These are phyloP conservation scores for Hypena proboscidalis DNA, from an alignment of 2,888 invertebrate genomes.

Conservation along the genomic window DNA sequence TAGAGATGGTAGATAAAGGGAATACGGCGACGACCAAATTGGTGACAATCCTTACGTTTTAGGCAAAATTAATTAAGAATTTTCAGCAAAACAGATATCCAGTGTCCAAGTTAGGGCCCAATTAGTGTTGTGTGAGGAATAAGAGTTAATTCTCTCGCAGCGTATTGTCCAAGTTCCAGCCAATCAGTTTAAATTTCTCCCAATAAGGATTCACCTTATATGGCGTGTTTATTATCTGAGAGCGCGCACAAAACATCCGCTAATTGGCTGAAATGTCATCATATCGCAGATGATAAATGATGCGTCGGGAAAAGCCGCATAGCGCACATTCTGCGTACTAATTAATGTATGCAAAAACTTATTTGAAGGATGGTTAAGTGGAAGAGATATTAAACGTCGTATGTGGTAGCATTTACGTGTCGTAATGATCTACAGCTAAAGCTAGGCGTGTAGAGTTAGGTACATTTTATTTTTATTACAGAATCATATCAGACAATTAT, in stretches of 20 bases:
- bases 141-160: constrained; percentile 61
- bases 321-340: constrained; percentile 16
- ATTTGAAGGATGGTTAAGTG: too few species aligned
- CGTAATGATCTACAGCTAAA: too few species aligned
- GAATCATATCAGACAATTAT: too few species aligned
- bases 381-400: too few species aligned
- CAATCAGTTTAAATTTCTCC: constrained; percentile 80
- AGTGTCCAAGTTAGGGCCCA: constrained; percentile 71
- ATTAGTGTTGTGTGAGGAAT: constrained; percentile 65
- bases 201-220: constrained; percentile 68
- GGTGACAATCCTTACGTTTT: constrained; percentile 29
- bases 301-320: constrained; percentile 17
- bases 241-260: constrained; percentile 60
- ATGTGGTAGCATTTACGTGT: too few species aligned
- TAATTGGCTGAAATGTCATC: constrained; percentile 76
- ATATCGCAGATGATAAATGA: constrained; percentile 64
- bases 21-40: constrained; percentile 5
- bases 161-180: constrained; percentile 73
- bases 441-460: too few species aligned
- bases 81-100: constrained; percentile 43
- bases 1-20: background rate
- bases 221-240: constrained; percentile 61
- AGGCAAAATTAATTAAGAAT: constrained; percentile 39
- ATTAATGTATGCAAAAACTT: constrained; percentile 10
- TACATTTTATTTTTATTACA: too few species aligned